phyloP scores from a whole-genome alignment of 2,888 invertebrate species.

The Ichneumon xanthorius region DNA sequence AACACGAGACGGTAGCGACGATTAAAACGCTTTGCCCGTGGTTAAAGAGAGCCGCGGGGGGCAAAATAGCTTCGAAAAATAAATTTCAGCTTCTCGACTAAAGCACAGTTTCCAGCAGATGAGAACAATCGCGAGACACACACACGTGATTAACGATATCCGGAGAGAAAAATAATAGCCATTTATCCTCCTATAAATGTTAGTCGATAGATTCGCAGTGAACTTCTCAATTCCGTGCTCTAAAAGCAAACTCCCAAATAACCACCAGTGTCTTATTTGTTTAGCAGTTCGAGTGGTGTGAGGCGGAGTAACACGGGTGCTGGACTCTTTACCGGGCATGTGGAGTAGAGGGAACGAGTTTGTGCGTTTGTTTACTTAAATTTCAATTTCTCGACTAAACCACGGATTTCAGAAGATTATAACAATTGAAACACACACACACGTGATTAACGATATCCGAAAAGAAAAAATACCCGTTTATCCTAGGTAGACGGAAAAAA shows the following conservation, averaged over 20 bases:
- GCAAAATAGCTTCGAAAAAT: not conserved
- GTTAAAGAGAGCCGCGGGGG: not conserved
- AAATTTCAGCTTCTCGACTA: conserved; percentile 6
- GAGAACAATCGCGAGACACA: not conserved
- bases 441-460: too few relatives aligned
- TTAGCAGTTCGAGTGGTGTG: too few relatives aligned
- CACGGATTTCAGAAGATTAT: not conserved
- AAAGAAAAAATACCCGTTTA: too few relatives aligned
- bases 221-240: conserved; percentile 2
- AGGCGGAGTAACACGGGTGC: not conserved
- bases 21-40: not conserved
- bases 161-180: not conserved
- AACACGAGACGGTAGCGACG: conserved; percentile 30
- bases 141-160: not conserved
- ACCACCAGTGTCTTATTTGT: conserved; percentile 5
- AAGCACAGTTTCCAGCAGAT: not conserved
- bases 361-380: not conserved
- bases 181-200: not conserved
- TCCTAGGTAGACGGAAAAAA: too few relatives aligned
- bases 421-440: not conserved
- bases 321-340: not conserved
- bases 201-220: not conserved
- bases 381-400: not conserved
- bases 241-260: conserved; percentile 12
- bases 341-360: not conserved